These are phyloP conservation scores for Grus americana DNA, from an alignment of 2,113 vertebrate genomes.

Conservation along the genomic window DNA sequence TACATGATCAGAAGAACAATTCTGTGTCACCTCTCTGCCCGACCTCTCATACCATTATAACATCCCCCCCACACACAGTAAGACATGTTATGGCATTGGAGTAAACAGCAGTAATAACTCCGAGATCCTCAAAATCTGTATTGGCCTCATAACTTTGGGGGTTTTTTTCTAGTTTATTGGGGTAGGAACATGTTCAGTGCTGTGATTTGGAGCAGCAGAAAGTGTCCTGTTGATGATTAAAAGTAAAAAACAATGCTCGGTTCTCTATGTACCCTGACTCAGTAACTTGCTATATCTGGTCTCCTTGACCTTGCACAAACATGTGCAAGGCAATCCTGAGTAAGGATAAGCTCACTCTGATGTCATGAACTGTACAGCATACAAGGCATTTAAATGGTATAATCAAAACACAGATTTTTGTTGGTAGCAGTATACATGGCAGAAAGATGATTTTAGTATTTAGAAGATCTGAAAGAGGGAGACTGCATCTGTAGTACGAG, in stretches of 20 bases:
- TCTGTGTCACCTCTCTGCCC: background rate
- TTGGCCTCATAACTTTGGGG: background rate
- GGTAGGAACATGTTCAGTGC: background rate
- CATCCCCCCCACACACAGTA: background rate
- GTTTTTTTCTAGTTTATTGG: background rate
- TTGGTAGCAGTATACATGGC: background rate
- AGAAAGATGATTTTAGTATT: background rate
- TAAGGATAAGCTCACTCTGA: background rate
- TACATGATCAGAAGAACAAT: background rate
- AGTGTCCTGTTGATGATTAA: background rate
- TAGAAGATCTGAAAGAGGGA: background rate
- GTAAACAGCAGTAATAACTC: background rate
- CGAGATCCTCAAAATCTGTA: background rate
- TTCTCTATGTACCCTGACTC: background rate
- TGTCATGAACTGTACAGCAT: background rate
- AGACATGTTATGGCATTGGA: background rate
- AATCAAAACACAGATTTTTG: background rate
- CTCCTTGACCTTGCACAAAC: background rate
- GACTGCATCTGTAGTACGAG: background rate
- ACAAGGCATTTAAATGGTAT: background rate
- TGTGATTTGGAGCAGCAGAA: background rate
- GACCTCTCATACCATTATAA: background rate
- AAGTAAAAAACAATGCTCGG: background rate
- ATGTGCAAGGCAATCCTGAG: background rate
- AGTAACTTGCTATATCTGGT: background rate